A percentile compares a stretch with the other conserved stretches of the same genome.
Evolutionary conservation across 2,797 vertebrate species (phyloP).

Genomic region (Spizella passerina): DNA sequence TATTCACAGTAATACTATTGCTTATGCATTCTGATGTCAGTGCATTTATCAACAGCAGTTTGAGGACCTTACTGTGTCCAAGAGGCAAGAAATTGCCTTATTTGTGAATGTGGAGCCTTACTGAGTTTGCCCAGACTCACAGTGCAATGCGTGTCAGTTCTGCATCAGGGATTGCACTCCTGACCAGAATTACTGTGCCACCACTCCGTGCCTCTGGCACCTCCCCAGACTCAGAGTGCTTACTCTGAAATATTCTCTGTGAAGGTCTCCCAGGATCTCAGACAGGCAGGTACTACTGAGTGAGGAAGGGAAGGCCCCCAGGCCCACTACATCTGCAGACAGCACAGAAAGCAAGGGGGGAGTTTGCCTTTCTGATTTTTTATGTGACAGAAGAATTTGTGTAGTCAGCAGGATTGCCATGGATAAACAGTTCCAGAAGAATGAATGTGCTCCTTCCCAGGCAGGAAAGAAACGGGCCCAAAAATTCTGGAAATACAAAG

Average conservation of each 20-base stretch:
- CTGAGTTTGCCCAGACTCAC: neutral
- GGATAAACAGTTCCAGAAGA: neutral
- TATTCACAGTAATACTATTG: neutral
- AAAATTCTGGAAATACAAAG: neutral
- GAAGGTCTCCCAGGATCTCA: neutral
- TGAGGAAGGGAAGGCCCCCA: neutral
- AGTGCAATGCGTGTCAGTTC: neutral
- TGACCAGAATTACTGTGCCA: rapidly evolving
- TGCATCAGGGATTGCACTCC: rapidly evolving
- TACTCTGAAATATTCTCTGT: neutral
- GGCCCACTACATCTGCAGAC: neutral
- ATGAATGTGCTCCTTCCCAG: neutral
- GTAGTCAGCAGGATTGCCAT: neutral
- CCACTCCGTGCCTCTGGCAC: neutral
- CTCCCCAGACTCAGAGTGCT: neutral
- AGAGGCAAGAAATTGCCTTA: neutral
- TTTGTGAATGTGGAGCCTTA: neutral
- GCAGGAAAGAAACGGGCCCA: neutral
- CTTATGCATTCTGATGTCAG: neutral
- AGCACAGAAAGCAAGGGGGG: rapidly evolving
- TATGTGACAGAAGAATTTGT: neutral
- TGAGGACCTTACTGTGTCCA: neutral
- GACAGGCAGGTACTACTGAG: neutral
- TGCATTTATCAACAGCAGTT: neutral
- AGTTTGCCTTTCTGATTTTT: neutral